A percentile compares a stretch with the other conserved stretches of the same genome.
Conservation (phyloP, 2,113 vertebrate species). For the Ibidorhyncha struthersii region DNA sequence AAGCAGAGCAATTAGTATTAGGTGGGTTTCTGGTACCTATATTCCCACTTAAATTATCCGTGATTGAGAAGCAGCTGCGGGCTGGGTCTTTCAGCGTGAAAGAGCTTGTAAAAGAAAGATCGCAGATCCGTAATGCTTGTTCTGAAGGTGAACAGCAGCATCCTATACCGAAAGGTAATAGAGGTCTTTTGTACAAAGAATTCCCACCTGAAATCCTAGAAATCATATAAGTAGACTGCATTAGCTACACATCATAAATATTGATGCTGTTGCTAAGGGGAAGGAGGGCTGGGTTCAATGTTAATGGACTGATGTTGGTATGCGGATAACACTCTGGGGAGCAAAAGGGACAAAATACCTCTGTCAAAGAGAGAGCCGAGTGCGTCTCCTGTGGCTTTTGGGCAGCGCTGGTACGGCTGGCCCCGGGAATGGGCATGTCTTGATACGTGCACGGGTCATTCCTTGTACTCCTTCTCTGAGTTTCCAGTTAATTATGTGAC, state of each 20-base stretch:
- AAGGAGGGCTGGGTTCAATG: slow-evolving; percentile 26
- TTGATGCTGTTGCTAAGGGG: slow-evolving; percentile 53
- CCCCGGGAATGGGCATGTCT: fast-evolving
- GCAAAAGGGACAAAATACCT: background rate
- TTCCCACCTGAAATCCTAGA: slow-evolving; percentile 22
- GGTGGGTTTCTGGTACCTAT: background rate
- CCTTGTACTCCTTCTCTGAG: fast-evolving
- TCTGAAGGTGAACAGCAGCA: background rate
- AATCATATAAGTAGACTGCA: slow-evolving; percentile 59
- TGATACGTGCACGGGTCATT: fast-evolving
- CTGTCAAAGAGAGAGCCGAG: background rate
- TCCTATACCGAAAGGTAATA: background rate
- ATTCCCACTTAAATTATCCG: background rate
- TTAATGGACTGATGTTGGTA: slow-evolving; percentile 4
- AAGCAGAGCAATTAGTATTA: background rate
- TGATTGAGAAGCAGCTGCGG: background rate
- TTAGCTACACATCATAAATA: slow-evolving; percentile 71
- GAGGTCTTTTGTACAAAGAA: slow-evolving; percentile 24
- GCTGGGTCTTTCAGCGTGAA: background rate
- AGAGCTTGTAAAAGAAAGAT: background rate
- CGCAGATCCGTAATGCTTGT: background rate
- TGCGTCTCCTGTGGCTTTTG: background rate
- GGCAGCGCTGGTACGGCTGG: background rate
- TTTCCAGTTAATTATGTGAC: background rate
- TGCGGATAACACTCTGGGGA: background rate